Evolutionary conservation across 2,113 vertebrate genomes (phyloP).

Genomic region (Nestor notabilis): DNA sequence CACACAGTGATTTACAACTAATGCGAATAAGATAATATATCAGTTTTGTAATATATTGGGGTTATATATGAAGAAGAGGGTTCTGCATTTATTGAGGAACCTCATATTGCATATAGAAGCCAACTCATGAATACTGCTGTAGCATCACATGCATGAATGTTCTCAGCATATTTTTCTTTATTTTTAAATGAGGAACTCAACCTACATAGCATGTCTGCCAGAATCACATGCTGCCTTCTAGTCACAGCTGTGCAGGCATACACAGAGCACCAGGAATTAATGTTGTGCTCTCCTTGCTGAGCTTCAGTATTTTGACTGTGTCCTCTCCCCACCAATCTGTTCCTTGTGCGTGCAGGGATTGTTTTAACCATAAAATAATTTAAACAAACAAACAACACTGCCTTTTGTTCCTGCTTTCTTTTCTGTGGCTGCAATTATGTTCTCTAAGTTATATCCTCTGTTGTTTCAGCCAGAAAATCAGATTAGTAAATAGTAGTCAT

Average conservation of each 20-base stretch:
- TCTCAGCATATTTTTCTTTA: neutral
- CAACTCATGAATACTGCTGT: neutral
- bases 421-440: accelerated
- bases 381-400: neutral
- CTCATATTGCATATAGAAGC: neutral
- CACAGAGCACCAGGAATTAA: neutral
- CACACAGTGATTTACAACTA: neutral
- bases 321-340: neutral
- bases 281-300: neutral
- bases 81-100: neutral
- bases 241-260: neutral
- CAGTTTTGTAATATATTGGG: neutral
- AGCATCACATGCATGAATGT: neutral
- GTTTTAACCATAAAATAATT: neutral
- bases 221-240: neutral
- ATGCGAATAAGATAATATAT: neutral
- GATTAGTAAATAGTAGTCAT: neutral
- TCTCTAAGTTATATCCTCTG: neutral
- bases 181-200: neutral
- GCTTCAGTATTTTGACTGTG: neutral
- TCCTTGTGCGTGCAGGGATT: neutral
- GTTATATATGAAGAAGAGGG: neutral
- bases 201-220: neutral
- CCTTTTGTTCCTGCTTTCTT: neutral
- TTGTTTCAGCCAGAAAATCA: neutral